phyloP scores from a whole-genome alignment of 2,113 vertebrate genomes.

The Myiagra hebetior region DNA sequence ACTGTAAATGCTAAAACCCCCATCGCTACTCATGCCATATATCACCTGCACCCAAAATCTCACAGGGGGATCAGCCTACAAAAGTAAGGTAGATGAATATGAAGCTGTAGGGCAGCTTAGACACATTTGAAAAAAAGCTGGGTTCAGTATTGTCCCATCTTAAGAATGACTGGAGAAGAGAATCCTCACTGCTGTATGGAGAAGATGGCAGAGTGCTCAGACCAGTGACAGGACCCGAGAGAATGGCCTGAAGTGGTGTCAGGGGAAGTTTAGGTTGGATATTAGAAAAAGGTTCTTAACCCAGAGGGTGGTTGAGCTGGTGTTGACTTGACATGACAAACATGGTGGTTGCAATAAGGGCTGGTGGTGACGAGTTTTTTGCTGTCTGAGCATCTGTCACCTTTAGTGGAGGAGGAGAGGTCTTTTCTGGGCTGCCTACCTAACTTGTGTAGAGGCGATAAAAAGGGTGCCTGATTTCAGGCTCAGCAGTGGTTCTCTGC shows the following conservation, averaged over 20 bases:
- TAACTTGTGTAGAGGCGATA: background rate
- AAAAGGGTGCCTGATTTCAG: background rate
- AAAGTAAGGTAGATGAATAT: background rate
- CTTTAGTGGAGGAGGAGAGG: background rate
- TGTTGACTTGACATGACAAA: background rate
- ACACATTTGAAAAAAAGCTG: background rate
- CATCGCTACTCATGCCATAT: background rate
- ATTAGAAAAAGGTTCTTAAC: background rate
- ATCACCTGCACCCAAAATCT: background rate
- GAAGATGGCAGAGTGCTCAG: background rate
- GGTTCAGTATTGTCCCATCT: background rate
- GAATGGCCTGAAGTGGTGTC: background rate
- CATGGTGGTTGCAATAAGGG: fast-evolving
- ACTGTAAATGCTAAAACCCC: background rate
- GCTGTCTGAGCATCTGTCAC: background rate
- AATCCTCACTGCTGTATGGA: background rate
- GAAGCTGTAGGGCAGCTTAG: background rate
- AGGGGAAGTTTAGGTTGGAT: background rate
- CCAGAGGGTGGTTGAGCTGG: background rate
- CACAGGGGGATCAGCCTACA: background rate
- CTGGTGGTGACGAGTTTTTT: background rate
- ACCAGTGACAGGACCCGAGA: background rate
- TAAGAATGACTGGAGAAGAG: background rate
- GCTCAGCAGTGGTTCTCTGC: background rate
- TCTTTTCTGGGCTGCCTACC: background rate